A percentile compares a stretch with the other conserved stretches of the same genome.
Conservation (phyloP, 2,888 invertebrate genomes). For the Bombylius major region DNA sequence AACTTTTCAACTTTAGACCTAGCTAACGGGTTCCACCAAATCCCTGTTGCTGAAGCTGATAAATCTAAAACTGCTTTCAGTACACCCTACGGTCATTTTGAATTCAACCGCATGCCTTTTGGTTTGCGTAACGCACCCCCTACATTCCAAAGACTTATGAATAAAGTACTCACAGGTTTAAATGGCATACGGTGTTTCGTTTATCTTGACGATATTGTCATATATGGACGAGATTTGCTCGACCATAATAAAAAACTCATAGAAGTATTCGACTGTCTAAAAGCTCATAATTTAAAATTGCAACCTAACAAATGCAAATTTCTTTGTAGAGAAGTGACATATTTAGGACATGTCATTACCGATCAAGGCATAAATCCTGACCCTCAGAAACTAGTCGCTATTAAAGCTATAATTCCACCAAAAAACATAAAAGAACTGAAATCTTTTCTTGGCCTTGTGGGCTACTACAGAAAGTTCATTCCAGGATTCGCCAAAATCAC, state of each 20-base stretch:
- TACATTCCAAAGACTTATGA: slow-evolving; percentile 30
- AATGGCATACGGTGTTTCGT: slow-evolving; percentile 16
- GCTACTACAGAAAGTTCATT: background rate
- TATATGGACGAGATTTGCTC: slow-evolving; percentile 15
- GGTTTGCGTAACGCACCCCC: slow-evolving; percentile 31
- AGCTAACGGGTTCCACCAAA: slow-evolving; percentile 29
- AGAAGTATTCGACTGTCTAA: slow-evolving; percentile 14
- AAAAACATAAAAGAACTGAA: background rate
- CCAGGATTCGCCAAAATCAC: background rate
- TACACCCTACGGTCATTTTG: slow-evolving; percentile 22
- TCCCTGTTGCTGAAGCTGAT: slow-evolving; percentile 7
- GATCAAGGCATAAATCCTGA: no score
- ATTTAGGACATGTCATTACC: no score
- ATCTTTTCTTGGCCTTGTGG: background rate
- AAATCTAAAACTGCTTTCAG: slow-evolving; percentile 27
- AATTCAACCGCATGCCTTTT: slow-evolving; percentile 26
- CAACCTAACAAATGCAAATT: slow-evolving; percentile 20
- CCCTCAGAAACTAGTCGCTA: background rate
- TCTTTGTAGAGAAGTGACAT: slow-evolving; percentile 14
- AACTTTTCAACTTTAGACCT: slow-evolving; percentile 29
- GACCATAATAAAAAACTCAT: slow-evolving; percentile 12
- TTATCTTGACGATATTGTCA: slow-evolving; percentile 23
- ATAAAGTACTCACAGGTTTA: slow-evolving; percentile 24
- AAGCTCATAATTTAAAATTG: slow-evolving; percentile 13
- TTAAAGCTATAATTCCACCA: background rate